Evolutionary conservation across 1,140 invertebrate genomes (phyloP).

Genomic region (Drosophila rufa): DNA sequence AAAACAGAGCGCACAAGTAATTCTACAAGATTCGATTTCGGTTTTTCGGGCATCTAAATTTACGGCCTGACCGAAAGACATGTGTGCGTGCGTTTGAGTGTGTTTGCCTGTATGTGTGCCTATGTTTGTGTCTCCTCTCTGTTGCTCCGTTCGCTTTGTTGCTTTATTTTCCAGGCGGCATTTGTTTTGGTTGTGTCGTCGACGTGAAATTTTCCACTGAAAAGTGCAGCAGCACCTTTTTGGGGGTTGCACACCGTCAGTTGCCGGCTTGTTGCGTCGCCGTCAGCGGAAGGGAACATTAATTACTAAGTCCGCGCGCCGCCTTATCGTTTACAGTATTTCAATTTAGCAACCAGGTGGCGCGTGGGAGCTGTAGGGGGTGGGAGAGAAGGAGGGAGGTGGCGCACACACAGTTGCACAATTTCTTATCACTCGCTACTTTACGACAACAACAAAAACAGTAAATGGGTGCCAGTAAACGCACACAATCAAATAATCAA

Average conservation of each 20-base stretch:
- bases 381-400: not conserved
- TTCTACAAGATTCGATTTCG: slow-evolving; percentile 29
- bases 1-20: slow-evolving; percentile 49
- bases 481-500: slow-evolving; percentile 13
- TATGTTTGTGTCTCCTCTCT: slow-evolving; percentile 17
- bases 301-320: slow-evolving; percentile 34
- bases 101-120: slow-evolving; percentile 2
- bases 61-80: slow-evolving; percentile 50
- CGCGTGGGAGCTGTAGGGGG: no score
- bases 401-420: slow-evolving; percentile 45
- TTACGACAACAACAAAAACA: slow-evolving; percentile 38
- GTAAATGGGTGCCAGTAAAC: slow-evolving; percentile 7
- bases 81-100: slow-evolving; percentile 15
- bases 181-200: slow-evolving; percentile 54
- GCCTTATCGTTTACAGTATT: slow-evolving; percentile 55
- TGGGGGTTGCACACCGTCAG: slow-evolving; percentile 31
- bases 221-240: slow-evolving; percentile 41
- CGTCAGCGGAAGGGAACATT: slow-evolving; percentile 27
- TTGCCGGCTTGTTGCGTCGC: slow-evolving; percentile 52
- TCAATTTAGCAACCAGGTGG: slow-evolving; percentile 51
- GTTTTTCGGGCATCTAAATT: slow-evolving; percentile 50
- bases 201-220: slow-evolving; percentile 50
- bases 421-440: slow-evolving; percentile 59
- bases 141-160: slow-evolving; percentile 29
- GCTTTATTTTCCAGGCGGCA: slow-evolving; percentile 44